Percentiles rank a stretch among this genome's conserved stretches.
Evolutionary conservation across 2,888 invertebrate species (phyloP).

Genomic region (Metalampra italica): DNA sequence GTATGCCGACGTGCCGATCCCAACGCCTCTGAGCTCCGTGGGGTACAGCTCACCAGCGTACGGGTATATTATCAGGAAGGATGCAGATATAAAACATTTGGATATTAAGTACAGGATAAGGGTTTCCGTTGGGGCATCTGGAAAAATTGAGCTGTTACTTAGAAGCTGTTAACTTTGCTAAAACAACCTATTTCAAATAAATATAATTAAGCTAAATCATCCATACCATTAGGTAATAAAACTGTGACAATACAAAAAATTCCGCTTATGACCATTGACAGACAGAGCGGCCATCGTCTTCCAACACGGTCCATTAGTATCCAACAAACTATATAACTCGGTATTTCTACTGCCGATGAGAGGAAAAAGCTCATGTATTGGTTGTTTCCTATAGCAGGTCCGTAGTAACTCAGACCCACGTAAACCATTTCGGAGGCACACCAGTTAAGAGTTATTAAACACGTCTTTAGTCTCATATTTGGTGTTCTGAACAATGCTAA

Average conservation of each 20-base stretch:
- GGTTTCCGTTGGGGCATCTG: conserved; percentile 87
- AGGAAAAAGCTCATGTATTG: conserved; percentile 93
- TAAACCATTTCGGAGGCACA: conserved; percentile 96
- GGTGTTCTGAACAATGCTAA: conserved; percentile 87
- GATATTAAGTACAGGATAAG: conserved; percentile 87
- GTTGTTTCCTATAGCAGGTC: conserved; percentile 91
- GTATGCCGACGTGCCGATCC: conserved; percentile 94
- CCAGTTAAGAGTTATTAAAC: conserved; percentile 92
- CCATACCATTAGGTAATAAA: conserved; percentile 85
- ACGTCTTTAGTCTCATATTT: conserved; percentile 93
- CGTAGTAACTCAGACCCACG: conserved; percentile 94
- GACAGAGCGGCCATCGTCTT: conserved; percentile 91
- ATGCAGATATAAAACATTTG: conserved; percentile 93
- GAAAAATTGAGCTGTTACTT: conserved; percentile 27
- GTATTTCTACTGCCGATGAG: conserved; percentile 92
- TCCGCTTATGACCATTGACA: conserved; percentile 91
- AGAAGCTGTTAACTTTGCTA: neutral
- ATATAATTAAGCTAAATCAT: neutral
- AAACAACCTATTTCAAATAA: too few relatives aligned
- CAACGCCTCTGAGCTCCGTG: conserved; percentile 91
- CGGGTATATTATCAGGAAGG: conserved; percentile 94
- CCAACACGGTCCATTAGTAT: conserved; percentile 93
- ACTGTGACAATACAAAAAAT: conserved; percentile 91
- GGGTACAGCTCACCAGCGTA: conserved; percentile 96
- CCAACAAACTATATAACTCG: conserved; percentile 93